Evolutionary conservation across 1,140 invertebrate genomes (phyloP).

Genomic region (Macrobrachium rosenbergii): DNA sequence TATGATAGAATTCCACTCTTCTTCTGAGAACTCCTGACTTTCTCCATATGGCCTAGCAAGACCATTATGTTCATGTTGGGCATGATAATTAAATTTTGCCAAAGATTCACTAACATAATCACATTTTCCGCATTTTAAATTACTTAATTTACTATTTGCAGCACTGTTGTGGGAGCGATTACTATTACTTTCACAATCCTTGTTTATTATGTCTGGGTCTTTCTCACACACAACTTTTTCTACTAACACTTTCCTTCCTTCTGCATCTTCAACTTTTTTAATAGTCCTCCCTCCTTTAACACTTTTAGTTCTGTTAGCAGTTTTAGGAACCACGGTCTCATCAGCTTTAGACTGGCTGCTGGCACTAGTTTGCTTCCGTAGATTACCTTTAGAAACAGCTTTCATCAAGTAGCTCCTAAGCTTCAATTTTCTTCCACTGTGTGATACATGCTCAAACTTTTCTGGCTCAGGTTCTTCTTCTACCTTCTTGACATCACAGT

Average conservation of each 20-base stretch:
- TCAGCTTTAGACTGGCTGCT: too few relatives aligned
- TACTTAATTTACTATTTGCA: not conserved
- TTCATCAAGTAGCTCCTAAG: constrained; percentile 49
- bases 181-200: not conserved
- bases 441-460: constrained; percentile 45
- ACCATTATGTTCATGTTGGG: constrained; percentile 33
- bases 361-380: constrained; percentile 8
- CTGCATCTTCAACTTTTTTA: too few relatives aligned
- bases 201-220: too few relatives aligned
- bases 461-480: not conserved
- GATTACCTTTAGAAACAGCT: constrained; percentile 29
- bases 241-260: too few relatives aligned
- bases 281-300: not conserved
- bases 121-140: constrained; percentile 46
- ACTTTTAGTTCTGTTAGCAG: too few relatives aligned
- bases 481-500: not conserved
- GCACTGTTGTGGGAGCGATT: too few relatives aligned
- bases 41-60: constrained; percentile 42
- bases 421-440: constrained; percentile 41
- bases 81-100: constrained; percentile 17
- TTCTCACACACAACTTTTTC: too few relatives aligned
- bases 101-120: not conserved
- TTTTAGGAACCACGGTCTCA: too few relatives aligned
- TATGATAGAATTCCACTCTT: constrained; percentile 7
- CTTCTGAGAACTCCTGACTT: constrained; percentile 35